Evolutionary conservation across 2,113 vertebrate genomes (phyloP).

Genomic region (Centropristis striata): DNA sequence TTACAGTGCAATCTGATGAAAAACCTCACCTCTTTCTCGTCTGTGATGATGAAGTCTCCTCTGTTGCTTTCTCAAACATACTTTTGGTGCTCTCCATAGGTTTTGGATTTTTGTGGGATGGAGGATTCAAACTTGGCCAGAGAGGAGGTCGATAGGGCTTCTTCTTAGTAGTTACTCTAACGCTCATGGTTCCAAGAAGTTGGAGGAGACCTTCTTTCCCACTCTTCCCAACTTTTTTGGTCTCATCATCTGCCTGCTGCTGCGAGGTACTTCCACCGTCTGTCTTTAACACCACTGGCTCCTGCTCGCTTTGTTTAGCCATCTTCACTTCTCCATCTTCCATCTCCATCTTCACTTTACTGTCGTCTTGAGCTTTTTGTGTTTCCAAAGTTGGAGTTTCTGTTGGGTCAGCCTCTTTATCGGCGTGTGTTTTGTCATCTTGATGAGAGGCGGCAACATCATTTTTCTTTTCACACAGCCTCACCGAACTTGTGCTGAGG

Average conservation of each 20-base stretch:
- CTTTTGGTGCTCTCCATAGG: constrained; percentile 66
- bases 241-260: constrained; percentile 11
- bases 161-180: constrained; percentile 87
- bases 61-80: constrained; percentile 75
- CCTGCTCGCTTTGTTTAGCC: constrained; percentile 17
- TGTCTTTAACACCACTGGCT: constrained; percentile 16
- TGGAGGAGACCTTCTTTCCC: constrained; percentile 86
- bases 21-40: constrained; percentile 80
- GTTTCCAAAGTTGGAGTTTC: constrained; percentile 7
- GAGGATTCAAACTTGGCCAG: too few species aligned
- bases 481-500: constrained; percentile 62
- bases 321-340: too few species aligned
- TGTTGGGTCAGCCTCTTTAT: constrained; percentile 8
- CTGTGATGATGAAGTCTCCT: constrained; percentile 50
- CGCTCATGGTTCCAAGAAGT: constrained; percentile 90
- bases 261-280: constrained; percentile 10
- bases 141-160: too few species aligned
- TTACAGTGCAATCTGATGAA: not conserved
- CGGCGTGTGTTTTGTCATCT: constrained; percentile 28
- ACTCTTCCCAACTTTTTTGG: constrained; percentile 5
- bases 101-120: constrained; percentile 21
- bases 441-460: constrained; percentile 5
- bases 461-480: constrained; percentile 72
- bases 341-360: too few species aligned
- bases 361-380: constrained; percentile 23